Base-by-base conservation (phyloP, 2,113 vertebrate genomes). In the Laticauda laticaudata region DNA sequence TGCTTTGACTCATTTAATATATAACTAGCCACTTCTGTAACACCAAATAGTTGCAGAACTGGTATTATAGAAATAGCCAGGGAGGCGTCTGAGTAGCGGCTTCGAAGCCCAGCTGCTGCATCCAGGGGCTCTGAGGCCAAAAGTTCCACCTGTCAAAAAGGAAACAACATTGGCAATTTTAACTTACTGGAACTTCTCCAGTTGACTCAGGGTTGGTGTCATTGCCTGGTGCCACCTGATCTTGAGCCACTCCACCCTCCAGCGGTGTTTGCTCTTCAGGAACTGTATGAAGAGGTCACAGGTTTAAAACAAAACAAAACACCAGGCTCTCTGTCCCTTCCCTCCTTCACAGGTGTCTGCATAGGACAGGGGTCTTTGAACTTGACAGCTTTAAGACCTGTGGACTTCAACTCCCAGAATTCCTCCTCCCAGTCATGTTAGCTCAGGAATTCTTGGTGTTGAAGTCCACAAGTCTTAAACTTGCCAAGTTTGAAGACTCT, bases 231-330 rank as follows among this genome's bases (percentile, higher is more conserved):
- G 96, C 92, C 4, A 91, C 87, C 75, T 90, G 97, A 45, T 96
- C 97, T 34, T 98, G 97, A 69, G 97, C 95, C 90, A 92, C 89
- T 18, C 95, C 97, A 9, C 98, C 98, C 91, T 99, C 98, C 45
- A 97, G 1, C 0, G 98, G 97, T 48, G 98, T 98, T 14, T 97
- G 96, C 39, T 98, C 98, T 29, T 98, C 98, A 86, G 98, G 96
- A 87, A 98, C 98, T 99, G 92, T 14, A 94, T 21, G 91, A 34
- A 29, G 90, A 93, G 85, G 23, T 1, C 0, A 4, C 64, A 10
- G 21, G 43, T 69, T 69, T 14, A 12, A 29, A 53, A 53, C 5
- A 59, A 88, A 91, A 92, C 0, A 53, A 86, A 48, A 55, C 7
- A 75, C 8, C 48, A 43, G 7, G 48, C 55, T 8, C 8, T 57